Evolutionary conservation across 2,113 vertebrate species (phyloP).

Genomic region (Leptodactylus fuscus): DNA sequence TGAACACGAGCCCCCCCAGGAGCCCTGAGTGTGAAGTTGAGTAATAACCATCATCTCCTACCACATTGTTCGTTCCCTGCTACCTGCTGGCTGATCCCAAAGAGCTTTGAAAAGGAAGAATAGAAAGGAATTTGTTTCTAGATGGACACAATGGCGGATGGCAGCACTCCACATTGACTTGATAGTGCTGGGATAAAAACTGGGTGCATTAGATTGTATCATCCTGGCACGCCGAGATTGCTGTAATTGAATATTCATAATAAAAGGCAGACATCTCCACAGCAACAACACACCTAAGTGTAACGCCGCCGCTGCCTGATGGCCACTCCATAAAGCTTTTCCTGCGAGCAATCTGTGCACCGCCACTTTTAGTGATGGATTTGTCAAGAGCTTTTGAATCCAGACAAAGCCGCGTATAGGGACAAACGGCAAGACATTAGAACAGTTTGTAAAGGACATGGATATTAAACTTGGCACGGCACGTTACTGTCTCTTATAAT

Average conservation of each 20-base stretch:
- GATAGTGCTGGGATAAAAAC: constrained; percentile 52
- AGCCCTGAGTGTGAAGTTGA: constrained; percentile 63
- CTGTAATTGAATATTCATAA: constrained; percentile 60
- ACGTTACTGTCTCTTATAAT: constrained; percentile 27
- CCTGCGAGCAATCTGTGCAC: constrained; percentile 21
- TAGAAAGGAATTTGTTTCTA: constrained; percentile 45
- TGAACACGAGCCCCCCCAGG: constrained; percentile 60
- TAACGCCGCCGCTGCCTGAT: constrained; percentile 38
- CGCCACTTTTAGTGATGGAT: constrained; percentile 51
- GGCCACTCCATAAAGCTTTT: constrained; percentile 50
- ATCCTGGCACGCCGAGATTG: constrained; percentile 26
- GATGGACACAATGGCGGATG: constrained; percentile 32
- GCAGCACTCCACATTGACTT: constrained; percentile 44
- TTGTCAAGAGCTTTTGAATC: constrained; percentile 54
- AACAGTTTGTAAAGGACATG: constrained; percentile 44
- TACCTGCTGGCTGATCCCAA: constrained; percentile 30
- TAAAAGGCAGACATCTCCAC: constrained; percentile 53
- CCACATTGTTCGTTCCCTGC: constrained; percentile 37
- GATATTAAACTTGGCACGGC: constrained; percentile 15
- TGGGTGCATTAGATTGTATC: constrained; percentile 52
- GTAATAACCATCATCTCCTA: constrained; percentile 48
- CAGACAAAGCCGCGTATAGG: constrained; percentile 41
- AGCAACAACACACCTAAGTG: constrained; percentile 57
- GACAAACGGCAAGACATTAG: constrained; percentile 45
- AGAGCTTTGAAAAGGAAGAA: constrained; percentile 40